phyloP scores from a whole-genome alignment of 2,797 vertebrate species.

The Hafferia zeledoni region DNA sequence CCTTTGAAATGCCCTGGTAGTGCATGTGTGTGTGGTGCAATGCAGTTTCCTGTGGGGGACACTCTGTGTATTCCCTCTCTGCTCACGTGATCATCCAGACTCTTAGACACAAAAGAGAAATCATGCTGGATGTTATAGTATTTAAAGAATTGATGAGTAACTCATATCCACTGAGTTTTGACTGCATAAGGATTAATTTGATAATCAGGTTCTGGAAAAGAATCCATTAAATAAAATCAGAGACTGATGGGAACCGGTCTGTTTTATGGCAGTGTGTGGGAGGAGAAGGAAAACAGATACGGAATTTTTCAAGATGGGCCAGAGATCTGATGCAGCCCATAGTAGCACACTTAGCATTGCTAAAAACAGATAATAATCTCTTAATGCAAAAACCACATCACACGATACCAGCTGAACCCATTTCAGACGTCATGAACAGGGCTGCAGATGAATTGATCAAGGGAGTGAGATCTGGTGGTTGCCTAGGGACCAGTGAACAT shows the following conservation, averaged over 20 bases:
- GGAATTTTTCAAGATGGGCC: conserved; percentile 9
- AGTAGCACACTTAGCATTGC: not conserved
- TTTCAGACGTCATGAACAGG: not conserved
- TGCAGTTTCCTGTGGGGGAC: not conserved
- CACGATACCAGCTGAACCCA: not conserved
- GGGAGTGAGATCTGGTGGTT: conserved; percentile 29
- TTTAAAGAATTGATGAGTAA: not conserved
- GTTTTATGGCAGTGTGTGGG: not conserved
- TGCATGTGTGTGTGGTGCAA: not conserved
- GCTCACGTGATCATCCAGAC: not conserved
- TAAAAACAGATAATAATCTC: conserved; percentile 14
- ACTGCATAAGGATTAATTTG: not conserved
- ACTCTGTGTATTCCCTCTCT: not conserved
- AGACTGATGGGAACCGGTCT: not conserved
- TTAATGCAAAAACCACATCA: not conserved
- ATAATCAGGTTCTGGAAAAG: not conserved
- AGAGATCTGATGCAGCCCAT: not conserved
- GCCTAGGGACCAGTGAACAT: conserved; percentile 30
- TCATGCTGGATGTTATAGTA: not conserved
- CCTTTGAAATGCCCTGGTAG: not conserved
- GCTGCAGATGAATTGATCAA: conserved; percentile 34
- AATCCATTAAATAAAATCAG: not conserved
- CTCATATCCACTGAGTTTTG: not conserved
- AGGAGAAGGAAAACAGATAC: not conserved
- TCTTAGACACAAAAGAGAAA: not conserved